These are phyloP conservation scores for Ammospiza nelsoni DNA, from an alignment of 2,113 vertebrate genomes.

Conservation along the genomic window DNA sequence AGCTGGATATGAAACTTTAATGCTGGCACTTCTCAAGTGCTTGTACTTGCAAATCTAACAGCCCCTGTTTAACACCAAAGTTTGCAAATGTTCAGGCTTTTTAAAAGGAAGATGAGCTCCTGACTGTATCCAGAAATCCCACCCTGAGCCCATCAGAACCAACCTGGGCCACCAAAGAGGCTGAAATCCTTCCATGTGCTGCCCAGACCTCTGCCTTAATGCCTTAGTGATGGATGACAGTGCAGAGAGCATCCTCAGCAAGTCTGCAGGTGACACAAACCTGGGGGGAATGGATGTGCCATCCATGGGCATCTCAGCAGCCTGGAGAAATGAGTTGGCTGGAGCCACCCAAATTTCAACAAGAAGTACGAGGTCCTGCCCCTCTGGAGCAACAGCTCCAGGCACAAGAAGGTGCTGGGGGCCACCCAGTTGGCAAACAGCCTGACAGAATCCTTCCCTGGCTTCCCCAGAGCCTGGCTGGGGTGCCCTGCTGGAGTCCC, in stretches of 20 bases:
- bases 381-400: background rate
- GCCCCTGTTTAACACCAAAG: background rate
- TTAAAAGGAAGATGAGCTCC: background rate
- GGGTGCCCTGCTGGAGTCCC: background rate
- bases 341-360: background rate
- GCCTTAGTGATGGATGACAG: background rate
- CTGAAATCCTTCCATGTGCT: background rate
- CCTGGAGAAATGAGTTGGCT: background rate
- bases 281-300: background rate
- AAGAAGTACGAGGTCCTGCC: background rate
- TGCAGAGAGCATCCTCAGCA: background rate
- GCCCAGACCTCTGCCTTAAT: background rate
- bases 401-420: background rate
- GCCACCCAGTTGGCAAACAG: background rate
- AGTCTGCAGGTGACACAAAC: background rate
- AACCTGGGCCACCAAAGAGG: background rate
- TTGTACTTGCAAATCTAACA: background rate
- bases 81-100: background rate
- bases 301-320: background rate
- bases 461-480: background rate
- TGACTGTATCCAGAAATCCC: background rate
- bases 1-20: background rate
- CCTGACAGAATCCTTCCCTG: background rate
- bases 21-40: background rate
- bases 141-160: background rate